Percentiles rank a stretch among this genome's conserved stretches.
phyloP scores from a whole-genome alignment of 2,797 vertebrate genomes.

The Falco novaeseelandiae region DNA sequence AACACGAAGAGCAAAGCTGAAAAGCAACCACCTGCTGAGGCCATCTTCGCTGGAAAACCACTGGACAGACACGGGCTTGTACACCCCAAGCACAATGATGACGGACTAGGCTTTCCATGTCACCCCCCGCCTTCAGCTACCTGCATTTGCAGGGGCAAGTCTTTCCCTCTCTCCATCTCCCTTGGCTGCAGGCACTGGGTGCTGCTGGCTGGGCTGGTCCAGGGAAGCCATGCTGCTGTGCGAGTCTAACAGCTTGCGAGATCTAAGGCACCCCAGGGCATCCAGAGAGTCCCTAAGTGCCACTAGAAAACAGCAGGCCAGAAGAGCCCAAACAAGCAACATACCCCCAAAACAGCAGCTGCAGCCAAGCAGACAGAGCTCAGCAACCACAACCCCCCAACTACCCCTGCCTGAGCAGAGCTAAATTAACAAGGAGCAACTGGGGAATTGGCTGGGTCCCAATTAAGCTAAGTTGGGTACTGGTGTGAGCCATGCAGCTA shows the following conservation, averaged over 20 bases:
- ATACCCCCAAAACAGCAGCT: not conserved
- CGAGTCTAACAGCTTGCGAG: not conserved
- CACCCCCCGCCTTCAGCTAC: not conserved
- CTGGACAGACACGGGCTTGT: too few relatives aligned
- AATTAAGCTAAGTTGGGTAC: not conserved
- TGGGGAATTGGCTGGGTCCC: not conserved
- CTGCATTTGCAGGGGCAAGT: not conserved
- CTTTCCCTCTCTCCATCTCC: not conserved
- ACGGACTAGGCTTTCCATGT: not conserved
- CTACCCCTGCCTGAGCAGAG: not conserved
- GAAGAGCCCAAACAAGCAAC: not conserved
- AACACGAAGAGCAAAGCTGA: not conserved
- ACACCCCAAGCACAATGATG: rapidly evolving
- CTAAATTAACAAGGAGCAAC: not conserved
- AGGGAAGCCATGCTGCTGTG: not conserved
- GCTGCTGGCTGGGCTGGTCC: not conserved
- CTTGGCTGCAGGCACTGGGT: not conserved
- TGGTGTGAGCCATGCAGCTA: not conserved
- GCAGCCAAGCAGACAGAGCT: not conserved
- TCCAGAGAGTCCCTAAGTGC: not conserved
- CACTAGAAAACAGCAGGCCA: not conserved
- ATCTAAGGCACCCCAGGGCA: not conserved
- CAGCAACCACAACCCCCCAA: not conserved
- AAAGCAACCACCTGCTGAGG: not conserved
- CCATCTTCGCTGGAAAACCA: not conserved